Percentiles rank a stretch among this genome's conserved stretches.
These are phyloP conservation scores for Dione vanillae DNA, from an alignment of 2,888 invertebrate genomes.

Conservation along the genomic window DNA sequence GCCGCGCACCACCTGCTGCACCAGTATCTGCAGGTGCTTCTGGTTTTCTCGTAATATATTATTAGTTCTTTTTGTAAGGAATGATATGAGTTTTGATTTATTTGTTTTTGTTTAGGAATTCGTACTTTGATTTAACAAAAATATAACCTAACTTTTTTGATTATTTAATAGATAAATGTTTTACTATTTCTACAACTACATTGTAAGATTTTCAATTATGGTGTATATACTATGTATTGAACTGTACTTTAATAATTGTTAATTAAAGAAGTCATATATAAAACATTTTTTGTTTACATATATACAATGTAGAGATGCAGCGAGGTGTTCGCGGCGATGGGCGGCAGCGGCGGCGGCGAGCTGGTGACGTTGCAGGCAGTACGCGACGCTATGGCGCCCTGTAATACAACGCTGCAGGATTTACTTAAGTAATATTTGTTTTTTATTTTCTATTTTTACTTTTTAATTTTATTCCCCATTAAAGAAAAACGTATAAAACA, in stretches of 20 bases:
- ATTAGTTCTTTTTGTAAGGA: too few species aligned
- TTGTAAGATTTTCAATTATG: too few species aligned
- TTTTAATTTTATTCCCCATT: not conserved
- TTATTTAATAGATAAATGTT: too few species aligned
- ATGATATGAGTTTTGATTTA: too few species aligned
- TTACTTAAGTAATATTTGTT: conserved; percentile 65
- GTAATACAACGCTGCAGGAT: conserved; percentile 68
- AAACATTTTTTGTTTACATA: not conserved
- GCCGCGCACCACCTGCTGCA: conserved; percentile 77
- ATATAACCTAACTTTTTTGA: too few species aligned
- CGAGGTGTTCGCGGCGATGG: conserved; percentile 80
- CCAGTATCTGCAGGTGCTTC: conserved; percentile 72
- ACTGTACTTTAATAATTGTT: too few species aligned
- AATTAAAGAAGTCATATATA: too few species aligned
- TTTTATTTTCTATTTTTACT: not conserved
- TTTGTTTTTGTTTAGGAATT: too few species aligned
- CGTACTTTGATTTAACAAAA: too few species aligned
- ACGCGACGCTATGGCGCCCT: conserved; percentile 76
- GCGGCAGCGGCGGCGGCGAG: conserved; percentile 62
- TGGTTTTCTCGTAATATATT: too few species aligned
- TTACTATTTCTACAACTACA: too few species aligned
- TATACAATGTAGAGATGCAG: conserved; percentile 65
- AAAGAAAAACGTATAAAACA: not conserved
- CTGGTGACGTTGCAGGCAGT: conserved; percentile 73
- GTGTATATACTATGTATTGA: too few species aligned